Base-by-base conservation (phyloP, 2,113 vertebrate genomes). In the Myotis lucifugus region DNA sequence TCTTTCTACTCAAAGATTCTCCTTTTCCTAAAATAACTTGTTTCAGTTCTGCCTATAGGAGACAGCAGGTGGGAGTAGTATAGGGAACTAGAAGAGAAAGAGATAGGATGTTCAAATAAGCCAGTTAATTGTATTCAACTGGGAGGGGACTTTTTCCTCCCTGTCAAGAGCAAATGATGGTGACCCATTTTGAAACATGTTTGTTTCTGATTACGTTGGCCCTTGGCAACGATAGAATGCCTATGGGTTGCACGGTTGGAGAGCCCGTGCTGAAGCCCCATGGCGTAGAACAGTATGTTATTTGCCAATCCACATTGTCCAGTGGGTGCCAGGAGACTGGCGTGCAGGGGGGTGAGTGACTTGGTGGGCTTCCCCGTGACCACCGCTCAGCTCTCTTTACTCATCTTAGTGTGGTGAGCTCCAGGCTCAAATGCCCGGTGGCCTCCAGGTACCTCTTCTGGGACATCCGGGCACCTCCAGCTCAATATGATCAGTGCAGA, bases 1-100 rank as follows among this genome's bases (percentile, higher is more conserved):
- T 94, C 86, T 96, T 89, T 86, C 81, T 94, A 4, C 37, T 90
- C n/a, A 18, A 85, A 82, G 84, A 70, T 66, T 90, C 89, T 15
- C 59, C 56, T 96, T 42, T 69, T 67, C 32, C 91, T 77, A 56
- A 56, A 56, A 42, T 64, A 77, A 8, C 56, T 81, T 67, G 86
- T 95, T 78, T 88, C 72, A 40, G 27, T 91, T 95, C 92, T 81
- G 54, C 72, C 32, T 18, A 3, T 84, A 86, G 72, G 74, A 40
- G 40, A 40, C 13, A 4, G 17, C 25, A 81, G 29, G 19, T 61
- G 15, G 32, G 91, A 81, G 73, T 46, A 14, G 25, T n/a, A 14
- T 32, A 32, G 69, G 61, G 29, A 83, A n/a, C 14, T 69, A 13
- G 74, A 42, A 73, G 37, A 74, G 40, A 23, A 10, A 74, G 67